Evolutionary conservation across 2,888 invertebrate species (phyloP).

Genomic region (Euphydryas editha): DNA sequence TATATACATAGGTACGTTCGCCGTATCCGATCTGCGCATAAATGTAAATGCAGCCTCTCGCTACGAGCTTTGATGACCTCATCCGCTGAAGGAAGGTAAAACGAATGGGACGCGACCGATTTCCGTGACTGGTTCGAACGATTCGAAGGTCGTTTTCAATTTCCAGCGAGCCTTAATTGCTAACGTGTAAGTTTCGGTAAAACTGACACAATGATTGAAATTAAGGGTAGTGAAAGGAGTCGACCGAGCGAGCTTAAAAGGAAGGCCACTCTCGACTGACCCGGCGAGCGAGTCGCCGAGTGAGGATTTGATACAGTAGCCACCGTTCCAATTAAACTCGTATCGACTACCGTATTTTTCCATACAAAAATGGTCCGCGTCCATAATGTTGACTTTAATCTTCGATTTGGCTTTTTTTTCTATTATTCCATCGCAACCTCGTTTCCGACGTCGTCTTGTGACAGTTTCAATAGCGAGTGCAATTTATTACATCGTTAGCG

Average conservation of each 20-base stretch:
- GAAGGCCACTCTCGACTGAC: constrained; percentile 34
- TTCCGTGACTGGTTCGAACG: constrained; percentile 36
- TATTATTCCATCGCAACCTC: constrained; percentile 21
- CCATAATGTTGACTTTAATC: background rate
- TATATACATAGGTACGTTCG: constrained; percentile 12
- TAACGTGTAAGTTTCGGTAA: constrained; percentile 28
- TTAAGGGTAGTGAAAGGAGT: constrained; percentile 45
- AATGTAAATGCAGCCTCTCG: constrained; percentile 27
- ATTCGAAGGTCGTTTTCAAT: constrained; percentile 37
- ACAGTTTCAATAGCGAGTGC: constrained; percentile 22
- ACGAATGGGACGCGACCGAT: constrained; percentile 36
- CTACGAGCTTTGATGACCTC: constrained; percentile 31
- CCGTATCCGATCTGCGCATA: constrained; percentile 16
- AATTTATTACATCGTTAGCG: constrained; percentile 31
- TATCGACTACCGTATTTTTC: constrained; percentile 18
- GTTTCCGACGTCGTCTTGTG: constrained; percentile 9
- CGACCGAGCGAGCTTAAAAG: constrained; percentile 31
- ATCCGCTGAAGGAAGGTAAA: constrained; percentile 36
- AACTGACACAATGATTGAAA: constrained; percentile 36
- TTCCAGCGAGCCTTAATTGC: constrained; percentile 29
- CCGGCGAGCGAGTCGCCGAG: constrained; percentile 29
- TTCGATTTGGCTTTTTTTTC: constrained; percentile 18
- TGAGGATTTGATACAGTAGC: constrained; percentile 31
- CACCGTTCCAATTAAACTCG: constrained; percentile 21
- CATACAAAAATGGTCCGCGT: constrained; percentile 5